Evolutionary conservation across 64 coral and sea anemone species (phyloP), one percentile per base, ranked within the genome.

Genomic region (Catalaphyllia jardinei): DNA sequence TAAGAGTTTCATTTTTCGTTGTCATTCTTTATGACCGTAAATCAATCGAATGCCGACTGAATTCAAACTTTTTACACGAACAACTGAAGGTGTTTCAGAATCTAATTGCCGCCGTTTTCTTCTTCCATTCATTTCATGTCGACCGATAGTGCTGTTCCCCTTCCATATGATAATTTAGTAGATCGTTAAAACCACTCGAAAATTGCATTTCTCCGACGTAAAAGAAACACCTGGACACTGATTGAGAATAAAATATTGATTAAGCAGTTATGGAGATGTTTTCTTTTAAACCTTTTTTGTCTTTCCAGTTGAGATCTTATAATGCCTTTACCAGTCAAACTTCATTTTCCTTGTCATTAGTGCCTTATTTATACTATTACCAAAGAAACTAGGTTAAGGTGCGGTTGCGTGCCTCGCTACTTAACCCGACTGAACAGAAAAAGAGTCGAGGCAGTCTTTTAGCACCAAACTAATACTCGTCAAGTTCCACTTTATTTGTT

Each of bases 341-440:
- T 85, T 85, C 63, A 85, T 85, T 85, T 81, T 38, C 33, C 1
- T 38, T 11, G 31, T 85, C 62, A 85, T 85, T 85, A 85, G 35
- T n/a, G 63, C 24, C 20, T 67, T 19, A 85, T 85, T 71, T 71
- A 85, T 85, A 51, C 62, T 71, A 85, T 85, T 85, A 85, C 35
- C 25, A 25, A 69, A 69, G 25, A 52, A 85, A 64, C 60, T 83
- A 65, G 62, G 81, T 67, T 85, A 85, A 51, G 35, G 16, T 71
- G 8, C 17, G 27, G 55, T 31, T 80, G 5, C 59, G 52, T 80
- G 55, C 59, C 49, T 31, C 12, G 24, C 54, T 80, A 55, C 24
- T 27, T 29, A 57, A n/a, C 25, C 11, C 54, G 24, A 55, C 10
- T 28, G 19, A 57, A 79, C 7, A 25, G 51, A 19, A 83, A 50